Conservation (phyloP, 2,888 invertebrate genomes). For the Incurvaria masculella region DNA sequence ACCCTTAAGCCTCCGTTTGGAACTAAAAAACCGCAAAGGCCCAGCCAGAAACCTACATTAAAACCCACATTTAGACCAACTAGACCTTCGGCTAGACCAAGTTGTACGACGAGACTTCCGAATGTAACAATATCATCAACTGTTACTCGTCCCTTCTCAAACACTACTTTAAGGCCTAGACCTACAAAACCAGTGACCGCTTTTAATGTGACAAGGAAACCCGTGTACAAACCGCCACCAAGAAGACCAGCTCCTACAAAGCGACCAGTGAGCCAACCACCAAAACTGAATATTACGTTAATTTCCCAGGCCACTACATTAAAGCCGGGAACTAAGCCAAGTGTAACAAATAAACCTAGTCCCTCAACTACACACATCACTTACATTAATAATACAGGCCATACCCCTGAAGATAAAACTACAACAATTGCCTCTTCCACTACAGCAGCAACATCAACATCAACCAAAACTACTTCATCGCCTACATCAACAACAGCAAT, state of each 20-base stretch:
- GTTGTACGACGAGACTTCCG: slow-evolving; percentile 28
- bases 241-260: slow-evolving; percentile 33
- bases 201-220: slow-evolving; percentile 39
- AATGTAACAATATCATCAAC: slow-evolving; percentile 31
- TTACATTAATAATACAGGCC: slow-evolving; percentile 34
- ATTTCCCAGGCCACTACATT: slow-evolving; percentile 42
- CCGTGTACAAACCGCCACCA: slow-evolving; percentile 33
- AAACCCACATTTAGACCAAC: slow-evolving; percentile 29
- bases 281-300: slow-evolving; percentile 44
- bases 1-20: slow-evolving; percentile 22
- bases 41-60: slow-evolving; percentile 24
- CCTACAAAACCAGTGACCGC: slow-evolving; percentile 34
- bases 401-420: slow-evolving; percentile 21
- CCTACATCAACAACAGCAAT: slow-evolving; percentile 6
- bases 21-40: slow-evolving; percentile 24
- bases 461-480: slow-evolving; percentile 19
- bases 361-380: slow-evolving; percentile 34
- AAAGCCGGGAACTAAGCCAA: slow-evolving; percentile 37
- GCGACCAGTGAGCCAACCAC: slow-evolving; percentile 41
- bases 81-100: slow-evolving; percentile 25
- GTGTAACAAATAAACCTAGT: slow-evolving; percentile 33
- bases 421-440: slow-evolving; percentile 18
- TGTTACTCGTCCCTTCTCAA: slow-evolving; percentile 9
- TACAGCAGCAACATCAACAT: slow-evolving; percentile 20
- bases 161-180: slow-evolving; percentile 30